Evolutionary conservation across 2,113 vertebrate genomes (phyloP).

Genomic region (Rhinichthys klamathensis): DNA sequence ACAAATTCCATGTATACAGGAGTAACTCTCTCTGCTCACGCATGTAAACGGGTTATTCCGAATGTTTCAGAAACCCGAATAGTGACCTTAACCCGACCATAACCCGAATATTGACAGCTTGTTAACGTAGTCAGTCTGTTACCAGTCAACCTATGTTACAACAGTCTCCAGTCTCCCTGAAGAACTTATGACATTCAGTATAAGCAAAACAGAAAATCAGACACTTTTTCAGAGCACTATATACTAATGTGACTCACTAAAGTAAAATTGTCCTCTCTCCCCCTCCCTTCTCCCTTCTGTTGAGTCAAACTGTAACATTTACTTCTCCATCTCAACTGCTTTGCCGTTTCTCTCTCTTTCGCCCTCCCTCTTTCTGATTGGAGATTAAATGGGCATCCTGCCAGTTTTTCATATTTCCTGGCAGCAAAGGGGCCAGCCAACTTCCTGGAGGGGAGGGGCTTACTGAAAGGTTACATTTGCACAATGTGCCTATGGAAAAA

Average conservation of each 20-base stretch:
- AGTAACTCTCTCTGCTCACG: too few relatives aligned
- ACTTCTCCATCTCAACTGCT: conserved; percentile 53
- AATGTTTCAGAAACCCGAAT: too few relatives aligned
- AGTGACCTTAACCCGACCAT: too few relatives aligned
- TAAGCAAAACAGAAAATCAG: conserved; percentile 10
- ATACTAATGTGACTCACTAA: conserved; percentile 45
- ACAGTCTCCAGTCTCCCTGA: background rate
- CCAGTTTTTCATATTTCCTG: conserved; percentile 89
- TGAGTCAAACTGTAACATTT: conserved; percentile 58
- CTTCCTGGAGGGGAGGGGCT: conserved; percentile 84
- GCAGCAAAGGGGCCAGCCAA: conserved; percentile 81
- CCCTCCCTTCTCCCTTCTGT: conserved; percentile 40
- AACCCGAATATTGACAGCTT: too few relatives aligned
- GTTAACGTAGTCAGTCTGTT: too few relatives aligned
- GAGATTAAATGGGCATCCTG: conserved; percentile 91
- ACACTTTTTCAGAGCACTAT: background rate
- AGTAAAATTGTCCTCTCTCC: conserved; percentile 59
- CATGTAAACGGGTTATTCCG: too few relatives aligned
- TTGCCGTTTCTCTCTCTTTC: conserved; percentile 50
- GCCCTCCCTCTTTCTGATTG: conserved; percentile 69
- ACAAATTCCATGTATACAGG: too few relatives aligned
- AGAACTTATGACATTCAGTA: background rate
- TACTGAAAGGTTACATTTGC: conserved; percentile 91
- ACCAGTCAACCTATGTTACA: background rate
- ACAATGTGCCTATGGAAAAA: conserved; percentile 86